phyloP scores from a whole-genome alignment of 1,140 invertebrate species.

The Drosophila gunungcola region DNA sequence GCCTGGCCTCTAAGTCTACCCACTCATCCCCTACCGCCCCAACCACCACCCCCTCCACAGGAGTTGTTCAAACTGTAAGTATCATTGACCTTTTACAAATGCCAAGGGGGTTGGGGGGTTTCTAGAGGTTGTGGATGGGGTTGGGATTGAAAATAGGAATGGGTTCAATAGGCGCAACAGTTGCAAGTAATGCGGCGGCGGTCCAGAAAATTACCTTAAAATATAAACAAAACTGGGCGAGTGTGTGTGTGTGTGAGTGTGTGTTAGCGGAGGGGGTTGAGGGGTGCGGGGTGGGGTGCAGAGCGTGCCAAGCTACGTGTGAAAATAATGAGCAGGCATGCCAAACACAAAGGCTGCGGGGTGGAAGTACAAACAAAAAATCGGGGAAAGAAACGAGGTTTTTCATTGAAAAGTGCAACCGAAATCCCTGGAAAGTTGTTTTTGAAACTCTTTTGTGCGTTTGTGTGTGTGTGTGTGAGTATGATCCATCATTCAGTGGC shows the following conservation, averaged over 20 bases:
- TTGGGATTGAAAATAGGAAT: neutral
- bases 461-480: conserved; percentile 30
- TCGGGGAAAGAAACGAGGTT: conserved; percentile 13
- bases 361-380: conserved; percentile 41
- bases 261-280: neutral
- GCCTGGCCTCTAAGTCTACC: neutral
- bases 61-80: conserved; percentile 76
- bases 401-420: conserved; percentile 54
- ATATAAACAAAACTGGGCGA: conserved; percentile 58
- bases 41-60: neutral
- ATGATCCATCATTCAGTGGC: conserved; percentile 77
- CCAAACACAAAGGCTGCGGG: conserved; percentile 57
- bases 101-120: neutral
- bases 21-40: neutral
- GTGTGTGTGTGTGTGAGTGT: neutral
- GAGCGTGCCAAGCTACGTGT: conserved; percentile 71
- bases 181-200: conserved; percentile 63
- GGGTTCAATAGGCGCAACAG: conserved; percentile 66
- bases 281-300: no score
- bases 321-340: conserved; percentile 79
- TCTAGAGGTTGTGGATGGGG: neutral
- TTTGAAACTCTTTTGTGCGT: conserved; percentile 34
- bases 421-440: conserved; percentile 69
- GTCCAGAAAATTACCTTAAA: conserved; percentile 75
- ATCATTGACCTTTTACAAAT: conserved; percentile 71